Evolutionary conservation across 1,140 invertebrate genomes (phyloP), one percentile per base, ranked within the genome.

Genomic region (Listronotus oregonensis): DNA sequence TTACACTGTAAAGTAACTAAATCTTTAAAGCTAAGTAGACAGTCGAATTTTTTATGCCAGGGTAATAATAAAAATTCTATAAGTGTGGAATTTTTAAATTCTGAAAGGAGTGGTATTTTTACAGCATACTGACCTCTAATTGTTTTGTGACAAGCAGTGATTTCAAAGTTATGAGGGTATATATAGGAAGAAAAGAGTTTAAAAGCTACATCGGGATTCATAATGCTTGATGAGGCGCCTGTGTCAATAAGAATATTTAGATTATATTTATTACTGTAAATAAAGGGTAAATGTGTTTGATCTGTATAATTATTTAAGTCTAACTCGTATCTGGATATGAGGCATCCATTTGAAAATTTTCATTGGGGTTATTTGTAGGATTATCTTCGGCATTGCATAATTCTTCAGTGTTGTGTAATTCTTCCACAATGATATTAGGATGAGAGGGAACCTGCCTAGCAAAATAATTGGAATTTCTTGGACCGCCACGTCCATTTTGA

Each of bases 211-310:
- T 37, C 34, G 2, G 34, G 11, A 37, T 37, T 37, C 34, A 37
- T 37, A 5, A 37, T 54, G 31, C 51, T 54, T n/a, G 51, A 18
- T 14, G 51, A 54, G 8, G 51, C 51, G 37, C 51, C 51, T 54
- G 51, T 31, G 27, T 54, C 27, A 32, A 54, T n/a, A 32, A 54
- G 27, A 32, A 54, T 54, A 17, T 54, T 54, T 34, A 54, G n/a
- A 14, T 54, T 31, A 37, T 32, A 54, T n/a, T 8, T 31, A 12
- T 32, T 11, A 32, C 11, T 32, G 34, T 54, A 37, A 17, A 54
- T 54, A 17, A 27, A 31, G 4, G 51, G 34, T 37, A 37, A 37
- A 37, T 37, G 11, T 12, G 18, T 54, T 54, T 54, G 51, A 14
- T 34, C n/a, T n/a, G 21, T 31, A n/a, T 32, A 34, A 32, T 34